Evolutionary conservation across 2,888 invertebrate species (phyloP).

Genomic region (Agonopterix subpropinquella): DNA sequence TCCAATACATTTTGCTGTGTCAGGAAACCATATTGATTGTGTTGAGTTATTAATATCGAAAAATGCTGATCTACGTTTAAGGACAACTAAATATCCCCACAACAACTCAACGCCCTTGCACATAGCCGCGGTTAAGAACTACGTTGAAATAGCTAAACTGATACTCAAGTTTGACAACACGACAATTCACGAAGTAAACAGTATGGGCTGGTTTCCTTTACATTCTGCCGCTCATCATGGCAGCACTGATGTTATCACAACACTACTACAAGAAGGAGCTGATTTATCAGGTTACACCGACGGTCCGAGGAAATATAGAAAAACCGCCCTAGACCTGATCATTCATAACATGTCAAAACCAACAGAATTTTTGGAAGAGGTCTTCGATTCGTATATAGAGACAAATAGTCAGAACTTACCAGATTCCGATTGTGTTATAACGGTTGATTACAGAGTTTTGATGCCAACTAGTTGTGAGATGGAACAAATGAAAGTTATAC

Average conservation of each 20-base stretch:
- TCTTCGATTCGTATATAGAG: slow-evolving; percentile 68
- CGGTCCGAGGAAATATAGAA: slow-evolving; percentile 50
- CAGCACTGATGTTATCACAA: slow-evolving; percentile 71
- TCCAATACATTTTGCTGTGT: slow-evolving; percentile 73
- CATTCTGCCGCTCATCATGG: slow-evolving; percentile 73
- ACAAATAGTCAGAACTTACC: slow-evolving; percentile 58
- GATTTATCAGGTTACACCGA: slow-evolving; percentile 58
- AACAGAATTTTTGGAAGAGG: slow-evolving; percentile 65
- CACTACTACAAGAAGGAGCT: slow-evolving; percentile 60
- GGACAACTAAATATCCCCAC: slow-evolving; percentile 56
- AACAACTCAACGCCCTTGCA: slow-evolving; percentile 59
- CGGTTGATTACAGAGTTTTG: slow-evolving; percentile 66
- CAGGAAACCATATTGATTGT: slow-evolving; percentile 63
- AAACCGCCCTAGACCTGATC: slow-evolving; percentile 70
- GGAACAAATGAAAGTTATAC: slow-evolving; percentile 74
- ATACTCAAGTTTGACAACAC: slow-evolving; percentile 54
- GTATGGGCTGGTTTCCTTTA: slow-evolving; percentile 51
- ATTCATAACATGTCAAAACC: slow-evolving; percentile 70
- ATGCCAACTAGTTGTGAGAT: slow-evolving; percentile 58
- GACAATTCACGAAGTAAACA: slow-evolving; percentile 58
- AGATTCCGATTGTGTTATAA: slow-evolving; percentile 60
- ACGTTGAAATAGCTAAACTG: slow-evolving; percentile 45
- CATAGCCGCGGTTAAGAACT: slow-evolving; percentile 54
- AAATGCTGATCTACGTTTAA: slow-evolving; percentile 57
- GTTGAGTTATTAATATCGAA: slow-evolving; percentile 56